phyloP scores from a whole-genome alignment of 2,888 invertebrate species.

The Congeria kusceri region DNA sequence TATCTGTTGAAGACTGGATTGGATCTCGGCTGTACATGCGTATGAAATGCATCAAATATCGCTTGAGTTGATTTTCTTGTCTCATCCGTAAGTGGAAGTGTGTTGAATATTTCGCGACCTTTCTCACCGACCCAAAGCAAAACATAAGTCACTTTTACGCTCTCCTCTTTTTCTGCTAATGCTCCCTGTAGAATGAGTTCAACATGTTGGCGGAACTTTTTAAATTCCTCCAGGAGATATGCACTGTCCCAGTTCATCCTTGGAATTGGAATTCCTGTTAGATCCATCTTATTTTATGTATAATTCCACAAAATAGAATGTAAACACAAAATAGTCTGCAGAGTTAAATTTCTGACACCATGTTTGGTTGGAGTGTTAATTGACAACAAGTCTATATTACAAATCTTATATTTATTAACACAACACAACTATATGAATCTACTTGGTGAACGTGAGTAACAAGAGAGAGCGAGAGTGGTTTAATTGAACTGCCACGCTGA shows the following conservation, averaged over 20 bases:
- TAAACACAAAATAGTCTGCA: too few relatives aligned
- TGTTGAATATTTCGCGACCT: constrained; percentile 47
- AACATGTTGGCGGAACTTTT: constrained; percentile 45
- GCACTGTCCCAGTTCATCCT: constrained; percentile 42
- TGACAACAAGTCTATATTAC: too few relatives aligned
- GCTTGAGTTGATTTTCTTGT: background rate
- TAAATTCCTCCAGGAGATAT: constrained; percentile 45
- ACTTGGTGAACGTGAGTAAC: too few relatives aligned
- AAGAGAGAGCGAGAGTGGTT: too few relatives aligned
- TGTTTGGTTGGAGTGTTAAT: too few relatives aligned
- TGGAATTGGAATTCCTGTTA: constrained; percentile 34
- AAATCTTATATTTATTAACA: too few relatives aligned
- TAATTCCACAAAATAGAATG: too few relatives aligned
- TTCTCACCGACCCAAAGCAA: constrained; percentile 22
- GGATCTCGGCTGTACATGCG: constrained; percentile 29
- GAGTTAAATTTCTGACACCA: too few relatives aligned
- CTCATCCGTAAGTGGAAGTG: constrained; percentile 27
- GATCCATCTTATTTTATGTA: constrained; percentile 3
- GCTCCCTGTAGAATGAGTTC: constrained; percentile 40
- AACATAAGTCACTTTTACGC: too few relatives aligned
- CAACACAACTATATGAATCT: too few relatives aligned
- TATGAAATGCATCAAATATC: constrained; percentile 21
- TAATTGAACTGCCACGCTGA: too few relatives aligned
- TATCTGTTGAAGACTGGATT: constrained; percentile 42
- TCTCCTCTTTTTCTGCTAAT: constrained; percentile 19